A percentile compares a stretch with the other conserved stretches of the same genome.
Evolutionary conservation across 2,113 vertebrate species (phyloP).

Genomic region (Elephantulus edwardii): DNA sequence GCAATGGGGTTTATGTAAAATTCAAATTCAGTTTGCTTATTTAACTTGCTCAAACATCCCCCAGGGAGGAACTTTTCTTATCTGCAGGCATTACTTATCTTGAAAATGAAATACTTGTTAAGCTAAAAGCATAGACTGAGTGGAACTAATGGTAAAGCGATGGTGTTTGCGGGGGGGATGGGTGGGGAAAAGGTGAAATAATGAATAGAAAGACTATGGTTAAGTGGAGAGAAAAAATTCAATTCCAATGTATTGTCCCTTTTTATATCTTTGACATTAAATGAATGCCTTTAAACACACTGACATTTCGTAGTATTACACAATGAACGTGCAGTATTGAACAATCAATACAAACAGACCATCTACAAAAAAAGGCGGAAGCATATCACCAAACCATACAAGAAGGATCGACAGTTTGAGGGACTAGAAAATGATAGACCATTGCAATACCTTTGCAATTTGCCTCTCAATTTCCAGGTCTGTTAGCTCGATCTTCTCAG

Average conservation of each 20-base stretch:
- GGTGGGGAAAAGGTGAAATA: background rate
- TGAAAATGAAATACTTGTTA: conserved; percentile 61
- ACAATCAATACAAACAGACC: conserved; percentile 65
- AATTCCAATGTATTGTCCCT: conserved; percentile 36
- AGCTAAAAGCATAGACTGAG: conserved; percentile 50
- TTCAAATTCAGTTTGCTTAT: conserved; percentile 51
- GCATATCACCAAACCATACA: conserved; percentile 17
- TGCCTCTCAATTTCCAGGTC: conserved; percentile 12
- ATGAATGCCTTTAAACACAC: conserved; percentile 73
- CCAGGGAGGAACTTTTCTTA: conserved; percentile 51
- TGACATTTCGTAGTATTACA: conserved; percentile 70
- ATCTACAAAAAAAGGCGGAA: conserved; percentile 47
- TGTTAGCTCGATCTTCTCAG: conserved; percentile 13
- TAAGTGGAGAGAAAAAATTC: conserved; percentile 20
- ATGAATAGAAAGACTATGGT: conserved; percentile 38
- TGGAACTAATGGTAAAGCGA: conserved; percentile 54
- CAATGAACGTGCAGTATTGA: conserved; percentile 48
- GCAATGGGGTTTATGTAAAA: conserved; percentile 32
- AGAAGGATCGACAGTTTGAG: conserved; percentile 36
- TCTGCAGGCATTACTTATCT: conserved; percentile 42
- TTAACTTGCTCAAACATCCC: conserved; percentile 46
- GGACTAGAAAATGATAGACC: conserved; percentile 46
- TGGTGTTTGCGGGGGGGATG: background rate
- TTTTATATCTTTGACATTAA: conserved; percentile 72
- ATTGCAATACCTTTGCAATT: background rate